Evolutionary conservation across 2,888 invertebrate species (phyloP), one percentile per base, ranked within the genome.

Genomic region (Lypha dubia): DNA sequence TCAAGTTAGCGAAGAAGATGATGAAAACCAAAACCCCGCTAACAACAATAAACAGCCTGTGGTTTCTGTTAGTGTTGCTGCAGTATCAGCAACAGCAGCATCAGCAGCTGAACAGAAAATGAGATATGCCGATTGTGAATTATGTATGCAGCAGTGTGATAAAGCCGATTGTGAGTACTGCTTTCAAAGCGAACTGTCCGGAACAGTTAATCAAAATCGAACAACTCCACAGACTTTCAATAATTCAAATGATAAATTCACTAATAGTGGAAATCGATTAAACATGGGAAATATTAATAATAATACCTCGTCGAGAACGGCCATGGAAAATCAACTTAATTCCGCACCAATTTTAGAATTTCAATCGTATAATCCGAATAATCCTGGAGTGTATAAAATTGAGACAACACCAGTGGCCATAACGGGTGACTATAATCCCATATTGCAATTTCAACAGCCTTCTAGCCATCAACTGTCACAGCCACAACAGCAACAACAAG

Each of bases 331-430:
- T 79, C 76, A 85, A 71, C 62, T 79, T 17, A 67, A 65, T 35
- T 85, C 89, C 0, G 90, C 92, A 1, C 91, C 91, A 63, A 91
- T 92, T 56, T 88, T 92, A 8, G 92, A 92, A 82, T 92, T 92
- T 83, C 92, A 92, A 82, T 92, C 92, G 0, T 92, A 92, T 85
- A 92, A 92, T 87, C 92, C 92, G 1, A 92, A 91, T 76, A 92
- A 92, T 89, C 92, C 92, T 22, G 92, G 92, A 20, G 92, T 92
- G 4, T 92, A 90, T 79, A 92, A 92, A 89, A 92, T 92, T 24
- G 92, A 92, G 86, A 92, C 92, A 0, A 92, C 92, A 9, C 92
- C 92, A 1, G 92, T 92, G 13, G 92, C 92, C 60, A 92, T 92
- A 20, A 92, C 92, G 0, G 92, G 92, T 4, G 92, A 92, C 81